Evolutionary conservation across 2,888 invertebrate species (phyloP), one percentile per base, ranked within the genome.

Genomic region (Orthosia gracilis): DNA sequence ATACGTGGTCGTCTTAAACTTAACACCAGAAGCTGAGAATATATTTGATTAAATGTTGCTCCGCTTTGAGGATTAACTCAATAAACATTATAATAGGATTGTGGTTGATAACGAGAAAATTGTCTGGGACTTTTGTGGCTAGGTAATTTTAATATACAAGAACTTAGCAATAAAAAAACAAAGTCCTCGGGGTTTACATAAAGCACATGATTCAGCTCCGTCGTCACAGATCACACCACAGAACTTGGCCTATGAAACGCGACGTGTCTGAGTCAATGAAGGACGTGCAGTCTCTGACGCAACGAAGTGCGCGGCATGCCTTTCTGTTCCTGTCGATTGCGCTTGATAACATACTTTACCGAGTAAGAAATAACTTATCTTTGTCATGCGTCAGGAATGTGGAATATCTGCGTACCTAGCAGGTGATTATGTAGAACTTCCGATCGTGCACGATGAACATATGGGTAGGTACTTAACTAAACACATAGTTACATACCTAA

Each of bases 141-240:
- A 26, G 49, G 55, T 49, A 54, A 18, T 5, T 15, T 50, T 21
- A 52, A 49, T 62, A 15, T 11, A 72, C 21, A 17, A 21, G 13
- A 45, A 23, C 13, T n/a, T 31, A 26, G 17, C 18, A 47, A 47
- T 52, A 50, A n/a, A n/a, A 52, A 52, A 69, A 69, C 21, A 50
- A 76, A 50, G 40, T 26, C 15, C 18, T 40, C 9, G 54, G 54
- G 54, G 45, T 69, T 75, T 61, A 59, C 76, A 49, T 54, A 49
- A 55, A 58, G 31, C 21, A 49, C 52, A 57, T 73, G 71, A 83
- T 70, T 81, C 76, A 76, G 47, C 12, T 62, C 4, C 13, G 21
- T 62, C 76, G 87, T 89, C 87, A 88, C 84, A 85, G 85, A 87
- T 86, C 89, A 88, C 88, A 83, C 88, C 88, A 88, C 69, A 73